Evolutionary conservation across 2,888 invertebrate genomes (phyloP).

Genomic region (Brachylomia viminalis): DNA sequence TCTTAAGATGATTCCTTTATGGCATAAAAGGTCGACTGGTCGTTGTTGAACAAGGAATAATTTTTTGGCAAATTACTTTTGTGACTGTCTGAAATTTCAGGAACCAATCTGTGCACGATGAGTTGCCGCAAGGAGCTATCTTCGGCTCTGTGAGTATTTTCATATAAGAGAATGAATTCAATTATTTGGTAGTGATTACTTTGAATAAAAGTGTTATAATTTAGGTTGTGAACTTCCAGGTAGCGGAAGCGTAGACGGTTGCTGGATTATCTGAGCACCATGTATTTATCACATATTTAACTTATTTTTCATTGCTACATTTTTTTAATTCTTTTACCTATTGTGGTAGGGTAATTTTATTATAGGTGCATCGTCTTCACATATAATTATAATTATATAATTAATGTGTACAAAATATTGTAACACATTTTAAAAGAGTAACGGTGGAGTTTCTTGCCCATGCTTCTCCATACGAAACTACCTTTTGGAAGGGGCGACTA

Average conservation of each 20-base stretch:
- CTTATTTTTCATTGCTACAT: too few relatives aligned
- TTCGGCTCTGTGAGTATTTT: conserved; percentile 37
- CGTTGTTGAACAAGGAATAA: conserved; percentile 66
- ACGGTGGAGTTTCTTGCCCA: too few relatives aligned
- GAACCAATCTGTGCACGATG: conserved; percentile 21
- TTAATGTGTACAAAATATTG: too few relatives aligned
- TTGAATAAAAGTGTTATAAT: conserved; percentile 36
- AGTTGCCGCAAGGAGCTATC: conserved; percentile 41
- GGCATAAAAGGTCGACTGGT: conserved; percentile 77
- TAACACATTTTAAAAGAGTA: too few relatives aligned
- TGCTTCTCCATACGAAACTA: too few relatives aligned
- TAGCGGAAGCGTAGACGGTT: conserved; percentile 17
- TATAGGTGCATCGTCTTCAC: too few relatives aligned
- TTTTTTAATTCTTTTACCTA: too few relatives aligned
- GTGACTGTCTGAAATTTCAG: conserved; percentile 39
- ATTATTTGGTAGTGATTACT: conserved; percentile 20
- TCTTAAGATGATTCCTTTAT: conserved; percentile 82
- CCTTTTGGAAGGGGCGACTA: too few relatives aligned
- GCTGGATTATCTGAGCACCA: too few relatives aligned
- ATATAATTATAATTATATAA: too few relatives aligned
- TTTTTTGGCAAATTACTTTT: conserved; percentile 65
- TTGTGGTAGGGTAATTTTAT: too few relatives aligned
- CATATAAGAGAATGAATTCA: conserved; percentile 10
- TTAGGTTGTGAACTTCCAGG: conserved; percentile 28
- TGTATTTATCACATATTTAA: too few relatives aligned